These are phyloP conservation scores for Pantherophis vulpinus DNA, from an alignment of 2,797 vertebrate genomes.

Conservation along the genomic window DNA sequence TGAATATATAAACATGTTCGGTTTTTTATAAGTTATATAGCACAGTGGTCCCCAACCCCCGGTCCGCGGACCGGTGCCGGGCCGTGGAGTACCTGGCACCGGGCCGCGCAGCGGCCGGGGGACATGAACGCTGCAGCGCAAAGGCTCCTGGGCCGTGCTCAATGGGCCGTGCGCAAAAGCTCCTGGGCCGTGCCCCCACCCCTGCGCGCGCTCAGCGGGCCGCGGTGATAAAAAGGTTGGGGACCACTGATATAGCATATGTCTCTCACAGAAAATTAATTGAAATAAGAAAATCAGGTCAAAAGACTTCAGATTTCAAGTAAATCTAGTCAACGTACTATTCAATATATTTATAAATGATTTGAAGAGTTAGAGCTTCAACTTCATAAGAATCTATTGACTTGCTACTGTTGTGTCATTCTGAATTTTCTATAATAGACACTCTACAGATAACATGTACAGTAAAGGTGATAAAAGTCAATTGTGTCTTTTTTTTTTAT, in stretches of 20 bases:
- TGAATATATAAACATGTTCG: slow-evolving; percentile 35
- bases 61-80: too few species aligned
- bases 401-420: not conserved
- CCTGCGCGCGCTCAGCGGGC: too few species aligned
- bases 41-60: too few species aligned
- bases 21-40: slow-evolving; percentile 14
- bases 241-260: accelerated
- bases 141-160: too few species aligned
- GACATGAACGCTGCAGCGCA: too few species aligned
- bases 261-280: not conserved
- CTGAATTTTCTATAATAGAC: not conserved
- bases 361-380: not conserved
- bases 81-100: too few species aligned
- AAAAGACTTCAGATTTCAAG: not conserved
- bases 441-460: not conserved
- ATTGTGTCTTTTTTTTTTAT: not conserved
- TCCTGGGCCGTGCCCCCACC: too few species aligned
- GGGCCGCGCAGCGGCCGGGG: too few species aligned
- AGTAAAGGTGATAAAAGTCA: not conserved
- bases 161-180: too few species aligned
- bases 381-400: not conserved
- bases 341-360: not conserved
- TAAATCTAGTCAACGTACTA: not conserved
- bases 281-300: not conserved
- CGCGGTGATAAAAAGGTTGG: too few species aligned